Conservation (phyloP, 2,797 vertebrate species). For the Epinephelus coioides region DNA sequence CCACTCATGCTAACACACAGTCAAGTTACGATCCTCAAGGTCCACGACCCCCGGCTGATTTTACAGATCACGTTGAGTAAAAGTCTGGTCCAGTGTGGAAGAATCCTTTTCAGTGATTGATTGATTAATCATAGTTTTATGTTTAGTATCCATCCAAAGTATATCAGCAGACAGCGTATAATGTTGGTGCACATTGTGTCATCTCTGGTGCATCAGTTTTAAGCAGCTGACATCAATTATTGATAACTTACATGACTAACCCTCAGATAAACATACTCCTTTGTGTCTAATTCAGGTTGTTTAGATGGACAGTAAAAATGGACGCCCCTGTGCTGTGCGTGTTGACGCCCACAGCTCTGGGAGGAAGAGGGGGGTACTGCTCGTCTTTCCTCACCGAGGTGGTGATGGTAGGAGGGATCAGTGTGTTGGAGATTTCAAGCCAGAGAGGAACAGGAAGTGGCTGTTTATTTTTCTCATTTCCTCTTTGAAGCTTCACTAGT, state of each 20-base stretch:
- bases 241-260: background rate
- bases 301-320: slow-evolving; percentile 2
- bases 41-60: background rate
- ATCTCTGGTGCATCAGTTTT: background rate
- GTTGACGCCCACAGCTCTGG: slow-evolving; percentile 1
- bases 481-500: slow-evolving; percentile 81
- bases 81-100: background rate
- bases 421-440: slow-evolving; percentile 75
- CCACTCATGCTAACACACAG: background rate
- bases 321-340: background rate
- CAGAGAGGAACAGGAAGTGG: slow-evolving; percentile 86
- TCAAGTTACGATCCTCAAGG: background rate
- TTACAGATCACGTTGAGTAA: background rate
- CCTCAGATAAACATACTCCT: background rate
- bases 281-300: background rate
- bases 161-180: background rate
- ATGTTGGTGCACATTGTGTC: background rate
- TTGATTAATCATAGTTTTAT: background rate
- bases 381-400: slow-evolving; percentile 52
- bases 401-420: slow-evolving; percentile 67
- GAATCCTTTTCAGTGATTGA: background rate
- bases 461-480: slow-evolving; percentile 90
- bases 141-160: background rate
- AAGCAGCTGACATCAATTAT: background rate
- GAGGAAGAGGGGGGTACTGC: slow-evolving; percentile 7